Base-by-base conservation (phyloP, 2,113 vertebrate species). In the Triplophysa tibetana region DNA sequence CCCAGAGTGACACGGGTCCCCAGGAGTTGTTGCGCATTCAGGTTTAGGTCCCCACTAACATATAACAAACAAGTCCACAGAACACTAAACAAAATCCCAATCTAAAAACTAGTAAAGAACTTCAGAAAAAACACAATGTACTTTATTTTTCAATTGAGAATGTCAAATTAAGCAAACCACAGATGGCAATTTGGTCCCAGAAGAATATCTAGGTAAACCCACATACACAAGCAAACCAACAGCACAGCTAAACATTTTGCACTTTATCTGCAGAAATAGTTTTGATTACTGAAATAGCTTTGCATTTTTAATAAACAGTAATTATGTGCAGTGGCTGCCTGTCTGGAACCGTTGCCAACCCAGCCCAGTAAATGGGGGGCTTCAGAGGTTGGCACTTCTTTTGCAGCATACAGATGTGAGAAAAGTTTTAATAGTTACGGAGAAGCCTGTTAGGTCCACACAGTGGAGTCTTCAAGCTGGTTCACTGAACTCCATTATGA, bases 401-500 rank as follows among this genome's bases (percentile, higher is more conserved):
- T 80, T 54, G 7, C 76, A n/a, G 33, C 12, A 9, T 7, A 48
- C 38, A 67, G 33, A 19, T 65, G 23, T 45, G 81, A 23, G 74
- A 69, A 67, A 33, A 58, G 61, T 85, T 83, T 69, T 64, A 83
- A 9, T 65, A 75, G 75, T 81, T 65, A 12, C 52, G 77, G 78
- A 81, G 64, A 68, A 70, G 66, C 61, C 62, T 41, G 50, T 43
- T n/a, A 60, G 14, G 70, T 26, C 19, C 65, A 77, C 66, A 67
- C 62, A 65, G 67, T 52, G 74, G 45, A 70, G 48, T 56, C 58
- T 38, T 66, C 75, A 85, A 72, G 75, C 79, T 64, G 80, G 24
- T 85, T 83, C 85, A 85, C 61, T 86, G 81, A 88, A 85, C 81
- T 82, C 74, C 24, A 89, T 88, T 83, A 89, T 58, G 80, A 82